Evolutionary conservation across 2,888 invertebrate genomes (phyloP).

Genomic region (Cordilura impudica): DNA sequence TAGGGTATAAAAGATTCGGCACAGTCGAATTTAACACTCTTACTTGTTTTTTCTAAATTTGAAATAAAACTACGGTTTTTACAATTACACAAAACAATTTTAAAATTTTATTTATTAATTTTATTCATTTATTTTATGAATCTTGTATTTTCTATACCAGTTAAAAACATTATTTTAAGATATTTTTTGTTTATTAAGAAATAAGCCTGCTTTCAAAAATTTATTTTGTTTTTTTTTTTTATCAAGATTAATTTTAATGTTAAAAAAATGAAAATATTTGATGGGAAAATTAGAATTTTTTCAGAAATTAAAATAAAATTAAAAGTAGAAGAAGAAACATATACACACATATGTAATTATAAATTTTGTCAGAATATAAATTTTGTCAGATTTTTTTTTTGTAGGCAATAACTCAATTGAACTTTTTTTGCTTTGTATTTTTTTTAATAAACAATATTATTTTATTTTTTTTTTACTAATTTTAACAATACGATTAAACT

Average conservation of each 20-base stretch:
- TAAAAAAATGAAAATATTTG: not conserved
- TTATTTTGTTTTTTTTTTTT: conserved; percentile 7
- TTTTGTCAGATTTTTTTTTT: conserved; percentile 1
- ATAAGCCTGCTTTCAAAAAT: conserved; percentile 45
- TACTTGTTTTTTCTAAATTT: not conserved
- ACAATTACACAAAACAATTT: conserved; percentile 79
- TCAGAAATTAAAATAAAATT: not conserved
- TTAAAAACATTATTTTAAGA: conserved; percentile 62
- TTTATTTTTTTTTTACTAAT: conserved; percentile 67
- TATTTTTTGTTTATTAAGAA: conserved; percentile 36
- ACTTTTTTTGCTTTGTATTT: conserved; percentile 32
- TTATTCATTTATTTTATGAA: conserved; percentile 61
- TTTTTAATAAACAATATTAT: conserved; percentile 54
- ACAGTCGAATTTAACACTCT: not conserved
- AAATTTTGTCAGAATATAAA: conserved; percentile 14
- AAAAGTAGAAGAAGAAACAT: not conserved
- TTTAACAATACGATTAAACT: conserved; percentile 76
- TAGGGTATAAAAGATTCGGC: too few relatives aligned
- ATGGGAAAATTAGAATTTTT: not conserved
- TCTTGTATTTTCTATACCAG: conserved; percentile 49
- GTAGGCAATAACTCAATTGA: conserved; percentile 15
- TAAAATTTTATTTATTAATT: conserved; percentile 78
- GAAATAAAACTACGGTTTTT: conserved; percentile 67
- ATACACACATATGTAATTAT: not conserved
- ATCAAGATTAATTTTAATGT: not conserved